Evolutionary conservation across 1,140 invertebrate genomes (phyloP), one percentile per base, ranked within the genome.

Genomic region (Pinna nobilis): DNA sequence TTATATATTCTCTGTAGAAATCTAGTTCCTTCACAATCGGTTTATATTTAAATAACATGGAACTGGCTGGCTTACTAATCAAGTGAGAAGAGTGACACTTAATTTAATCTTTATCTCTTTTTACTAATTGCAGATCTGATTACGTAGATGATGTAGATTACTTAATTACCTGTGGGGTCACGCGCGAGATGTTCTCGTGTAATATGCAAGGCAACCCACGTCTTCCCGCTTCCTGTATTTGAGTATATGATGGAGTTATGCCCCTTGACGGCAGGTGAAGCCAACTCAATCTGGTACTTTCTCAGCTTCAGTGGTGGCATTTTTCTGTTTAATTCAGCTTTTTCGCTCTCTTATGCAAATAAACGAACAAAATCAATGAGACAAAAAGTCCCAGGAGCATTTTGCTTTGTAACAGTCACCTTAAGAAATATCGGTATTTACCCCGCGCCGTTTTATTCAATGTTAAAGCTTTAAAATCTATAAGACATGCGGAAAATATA

Each of bases 211-310:
- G 84, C 84, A 11, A 84, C 80, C 47, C 76, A 73, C 5, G 83
- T 85, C 70, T 85, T 85, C 3, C 82, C 82, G 13, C 71, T 75
- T 3, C 82, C 82, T n/a, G 84, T 85, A 11, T 83, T 79, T 18
- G 84, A 76, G 63, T 70, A 74, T 9, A 70, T 72, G 2, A 53
- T 76, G 9, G 70, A 69, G 39, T 81, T 81, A 30, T 53, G 65
- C n/a, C 63, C 76, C n/a, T 50, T 71, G 18, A 59, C 59, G 2
- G 55, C 78, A 3, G 61, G 69, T 44, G 76, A 76, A n/a, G 78
- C 67, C 65, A 69, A 23, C 32, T 74, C 55, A 25, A 74, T 68
- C 49, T 70, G 55, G 50, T 72, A 72, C 30, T 49, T 15, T 25
- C 70, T 32, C 11, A 72, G 25, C 30, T 28, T 37, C 28, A 71